These are phyloP conservation scores for Lophotriccus pileatus DNA, from an alignment of 2,797 vertebrate genomes.

Conservation along the genomic window DNA sequence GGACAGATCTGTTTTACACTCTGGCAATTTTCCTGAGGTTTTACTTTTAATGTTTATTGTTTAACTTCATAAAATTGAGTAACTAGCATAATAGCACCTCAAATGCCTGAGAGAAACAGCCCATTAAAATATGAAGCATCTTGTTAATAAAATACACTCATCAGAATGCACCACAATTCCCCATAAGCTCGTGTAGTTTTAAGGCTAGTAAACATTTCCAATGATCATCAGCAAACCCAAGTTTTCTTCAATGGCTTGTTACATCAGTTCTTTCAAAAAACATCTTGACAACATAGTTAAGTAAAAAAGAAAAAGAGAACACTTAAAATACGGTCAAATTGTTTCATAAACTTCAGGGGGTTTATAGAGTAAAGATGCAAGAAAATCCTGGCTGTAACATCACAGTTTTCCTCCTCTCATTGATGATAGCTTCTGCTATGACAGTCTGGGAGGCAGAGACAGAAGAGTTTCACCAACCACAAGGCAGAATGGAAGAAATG, in stretches of 20 bases:
- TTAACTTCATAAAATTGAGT: conserved; percentile 63
- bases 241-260: background rate
- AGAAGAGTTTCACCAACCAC: background rate
- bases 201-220: background rate
- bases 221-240: background rate
- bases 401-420: background rate
- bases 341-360: background rate
- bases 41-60: conserved; percentile 62
- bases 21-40: conserved; percentile 31
- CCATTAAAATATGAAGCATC: conserved; percentile 54
- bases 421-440: background rate
- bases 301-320: background rate
- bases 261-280: background rate
- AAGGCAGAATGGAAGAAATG: background rate
- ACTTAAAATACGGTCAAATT: background rate
- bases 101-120: background rate
- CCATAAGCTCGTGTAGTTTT: background rate
- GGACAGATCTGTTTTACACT: conserved; percentile 27
- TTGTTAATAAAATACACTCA: conserved; percentile 49
- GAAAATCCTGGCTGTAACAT: background rate
- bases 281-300: background rate
- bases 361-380: background rate
- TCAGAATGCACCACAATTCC: background rate
- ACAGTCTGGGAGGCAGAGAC: background rate
- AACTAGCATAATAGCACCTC: conserved; percentile 25